phyloP scores from a whole-genome alignment of 2,113 vertebrate species.

The Sorex araneus region DNA sequence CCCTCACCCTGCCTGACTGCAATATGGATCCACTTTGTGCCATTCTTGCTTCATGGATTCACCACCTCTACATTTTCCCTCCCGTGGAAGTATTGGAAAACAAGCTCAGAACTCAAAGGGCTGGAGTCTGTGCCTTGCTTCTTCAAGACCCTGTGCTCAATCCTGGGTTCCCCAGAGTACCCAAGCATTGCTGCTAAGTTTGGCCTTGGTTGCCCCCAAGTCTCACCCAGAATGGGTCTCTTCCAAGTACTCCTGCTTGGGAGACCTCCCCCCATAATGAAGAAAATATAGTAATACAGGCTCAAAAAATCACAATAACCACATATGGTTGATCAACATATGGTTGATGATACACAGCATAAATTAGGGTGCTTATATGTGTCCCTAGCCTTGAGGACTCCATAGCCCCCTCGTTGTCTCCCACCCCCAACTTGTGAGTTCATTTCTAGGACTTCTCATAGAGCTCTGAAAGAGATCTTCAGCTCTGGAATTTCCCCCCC shows the following conservation, averaged over 20 bases:
- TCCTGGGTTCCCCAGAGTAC: too few species aligned
- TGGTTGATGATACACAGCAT: constrained; percentile 15
- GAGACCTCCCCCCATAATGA: too few species aligned
- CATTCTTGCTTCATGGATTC: neutral
- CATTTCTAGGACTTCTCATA: constrained; percentile 13
- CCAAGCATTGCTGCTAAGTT: too few species aligned
- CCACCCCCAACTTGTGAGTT: neutral
- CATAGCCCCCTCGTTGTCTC: neutral
- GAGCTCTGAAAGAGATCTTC: neutral
- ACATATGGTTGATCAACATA: neutral
- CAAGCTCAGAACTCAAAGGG: constrained; percentile 15
- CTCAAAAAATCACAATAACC: neutral
- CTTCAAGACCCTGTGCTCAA: too few species aligned
- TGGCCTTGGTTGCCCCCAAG: too few species aligned
- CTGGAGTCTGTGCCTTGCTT: too few species aligned
- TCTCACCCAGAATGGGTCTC: too few species aligned
- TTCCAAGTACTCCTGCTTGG: too few species aligned
- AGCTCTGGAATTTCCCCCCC: neutral
- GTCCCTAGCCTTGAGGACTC: neutral
- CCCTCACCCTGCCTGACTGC: neutral
- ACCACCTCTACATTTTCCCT: neutral
- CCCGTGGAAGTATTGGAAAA: neutral
- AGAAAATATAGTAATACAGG: too few species aligned
- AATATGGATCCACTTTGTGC: neutral
- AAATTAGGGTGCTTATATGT: neutral